Conservation (phyloP, 2,888 invertebrate genomes). For the Cataglyphis rosenhaueri region DNA sequence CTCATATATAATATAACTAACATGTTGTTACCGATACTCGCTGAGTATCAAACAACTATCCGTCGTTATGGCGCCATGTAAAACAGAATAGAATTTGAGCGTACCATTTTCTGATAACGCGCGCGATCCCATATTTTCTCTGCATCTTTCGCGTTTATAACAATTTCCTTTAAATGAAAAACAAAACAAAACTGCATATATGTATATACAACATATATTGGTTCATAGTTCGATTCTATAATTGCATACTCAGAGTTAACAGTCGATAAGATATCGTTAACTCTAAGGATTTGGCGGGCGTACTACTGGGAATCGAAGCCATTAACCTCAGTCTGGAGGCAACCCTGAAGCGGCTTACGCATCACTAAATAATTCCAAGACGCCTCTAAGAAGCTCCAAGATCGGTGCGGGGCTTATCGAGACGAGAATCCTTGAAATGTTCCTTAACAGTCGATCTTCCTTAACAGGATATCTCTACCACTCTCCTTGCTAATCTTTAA, state of each 20-base stretch:
- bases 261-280: conserved; percentile 72
- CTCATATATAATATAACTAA: conserved; percentile 8
- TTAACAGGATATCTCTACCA: conserved; percentile 63
- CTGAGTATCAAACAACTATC: conserved; percentile 23
- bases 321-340: conserved; percentile 78
- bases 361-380: conserved; percentile 80
- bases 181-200: background rate
- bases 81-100: background rate
- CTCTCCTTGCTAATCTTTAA: conserved; percentile 71
- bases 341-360: conserved; percentile 76
- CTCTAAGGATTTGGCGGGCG: conserved; percentile 67
- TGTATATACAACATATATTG: background rate
- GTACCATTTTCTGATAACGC: background rate
- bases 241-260: conserved; percentile 49
- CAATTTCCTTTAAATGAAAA: conserved; percentile 1
- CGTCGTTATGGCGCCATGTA: background rate
- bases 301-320: conserved; percentile 81
- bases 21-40: conserved; percentile 1
- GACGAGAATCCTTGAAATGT: conserved; percentile 69
- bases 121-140: background rate
- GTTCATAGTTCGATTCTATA: conserved; percentile 34
- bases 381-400: conserved; percentile 68
- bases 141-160: background rate
- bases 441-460: conserved; percentile 58
- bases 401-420: conserved; percentile 67